Percentiles rank a stretch among this genome's conserved stretches.
Evolutionary conservation across 1,140 invertebrate species (phyloP).

Genomic region (Papilio glaucus): DNA sequence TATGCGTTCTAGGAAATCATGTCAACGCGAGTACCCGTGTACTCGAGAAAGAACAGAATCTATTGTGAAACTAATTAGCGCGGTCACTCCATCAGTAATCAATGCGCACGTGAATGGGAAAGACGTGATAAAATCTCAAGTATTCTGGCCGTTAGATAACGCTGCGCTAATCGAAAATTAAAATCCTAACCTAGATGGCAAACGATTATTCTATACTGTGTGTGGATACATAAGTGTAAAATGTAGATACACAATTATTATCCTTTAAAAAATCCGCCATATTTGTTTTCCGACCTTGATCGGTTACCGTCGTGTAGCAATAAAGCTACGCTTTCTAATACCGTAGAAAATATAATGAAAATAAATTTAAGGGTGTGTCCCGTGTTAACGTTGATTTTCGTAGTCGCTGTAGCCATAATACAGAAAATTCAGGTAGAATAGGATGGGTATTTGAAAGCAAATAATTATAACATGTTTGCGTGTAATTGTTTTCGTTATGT

Average conservation of each 20-base stretch:
- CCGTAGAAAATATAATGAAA: too few relatives aligned
- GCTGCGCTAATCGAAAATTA: not conserved
- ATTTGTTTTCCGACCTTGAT: not conserved
- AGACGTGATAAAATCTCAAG: slow-evolving; percentile 18
- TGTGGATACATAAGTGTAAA: not conserved
- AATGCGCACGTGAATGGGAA: not conserved
- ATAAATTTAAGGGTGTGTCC: too few relatives aligned
- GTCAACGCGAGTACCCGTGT: slow-evolving; percentile 32
- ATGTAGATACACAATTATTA: not conserved
- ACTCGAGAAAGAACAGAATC: slow-evolving; percentile 13
- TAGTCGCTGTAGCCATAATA: too few relatives aligned
- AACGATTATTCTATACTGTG: not conserved
- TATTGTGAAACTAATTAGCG: slow-evolving; percentile 34
- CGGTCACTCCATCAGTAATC: slow-evolving; percentile 3
- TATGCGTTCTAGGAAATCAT: slow-evolving; percentile 7
- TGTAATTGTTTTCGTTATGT: too few relatives aligned
- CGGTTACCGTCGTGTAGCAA: not conserved
- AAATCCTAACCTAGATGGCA: not conserved
- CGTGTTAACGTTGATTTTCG: too few relatives aligned
- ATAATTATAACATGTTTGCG: too few relatives aligned
- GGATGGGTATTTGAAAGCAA: too few relatives aligned
- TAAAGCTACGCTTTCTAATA: not conserved
- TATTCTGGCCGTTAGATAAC: not conserved
- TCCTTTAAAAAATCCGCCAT: too few relatives aligned
- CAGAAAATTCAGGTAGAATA: too few relatives aligned